Evolutionary conservation across 2,113 vertebrate genomes (phyloP).

Genomic region (Pachypanchax playfairii): DNA sequence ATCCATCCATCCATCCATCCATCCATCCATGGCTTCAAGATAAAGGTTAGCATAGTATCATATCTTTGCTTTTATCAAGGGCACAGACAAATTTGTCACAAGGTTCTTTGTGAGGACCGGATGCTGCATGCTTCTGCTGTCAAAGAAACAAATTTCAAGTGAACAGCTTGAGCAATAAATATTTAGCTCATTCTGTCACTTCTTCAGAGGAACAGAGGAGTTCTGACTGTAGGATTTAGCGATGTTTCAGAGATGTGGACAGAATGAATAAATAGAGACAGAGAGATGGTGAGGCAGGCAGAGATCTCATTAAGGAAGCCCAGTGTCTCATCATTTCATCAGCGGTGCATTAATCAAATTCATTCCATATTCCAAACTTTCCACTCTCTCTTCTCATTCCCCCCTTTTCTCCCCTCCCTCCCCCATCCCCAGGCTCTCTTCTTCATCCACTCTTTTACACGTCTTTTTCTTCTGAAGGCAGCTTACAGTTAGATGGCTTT

Average conservation of each 20-base stretch:
- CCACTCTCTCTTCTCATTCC: no score
- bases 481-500: constrained; percentile 62
- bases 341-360: constrained; percentile 54
- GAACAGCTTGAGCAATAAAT: constrained; percentile 33
- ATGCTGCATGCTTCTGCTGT: constrained; percentile 41
- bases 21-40: constrained; percentile 4
- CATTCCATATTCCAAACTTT: constrained; percentile 58
- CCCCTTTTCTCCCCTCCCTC: constrained; percentile 23
- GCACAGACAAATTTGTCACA: constrained; percentile 44
- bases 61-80: constrained; percentile 46
- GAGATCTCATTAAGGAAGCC: constrained; percentile 56
- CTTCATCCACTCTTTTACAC: constrained; percentile 18
- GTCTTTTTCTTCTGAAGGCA: constrained; percentile 41
- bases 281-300: constrained; percentile 16
- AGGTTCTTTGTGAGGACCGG: constrained; percentile 27
- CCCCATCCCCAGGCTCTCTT: constrained; percentile 32
- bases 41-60: constrained; percentile 36
- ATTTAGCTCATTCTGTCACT: not conserved
- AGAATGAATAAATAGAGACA: constrained; percentile 51
- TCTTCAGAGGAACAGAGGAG: constrained; percentile 17
- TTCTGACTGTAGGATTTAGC: constrained; percentile 27
- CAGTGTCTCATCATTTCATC: constrained; percentile 68
- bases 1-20: not conserved
- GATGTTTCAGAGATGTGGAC: constrained; percentile 42
- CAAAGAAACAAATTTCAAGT: constrained; percentile 35